A percentile compares a stretch with the other conserved stretches of the same genome.
These are phyloP conservation scores for Heliconius aoede DNA, from an alignment of 2,888 invertebrate genomes.

Conservation along the genomic window DNA sequence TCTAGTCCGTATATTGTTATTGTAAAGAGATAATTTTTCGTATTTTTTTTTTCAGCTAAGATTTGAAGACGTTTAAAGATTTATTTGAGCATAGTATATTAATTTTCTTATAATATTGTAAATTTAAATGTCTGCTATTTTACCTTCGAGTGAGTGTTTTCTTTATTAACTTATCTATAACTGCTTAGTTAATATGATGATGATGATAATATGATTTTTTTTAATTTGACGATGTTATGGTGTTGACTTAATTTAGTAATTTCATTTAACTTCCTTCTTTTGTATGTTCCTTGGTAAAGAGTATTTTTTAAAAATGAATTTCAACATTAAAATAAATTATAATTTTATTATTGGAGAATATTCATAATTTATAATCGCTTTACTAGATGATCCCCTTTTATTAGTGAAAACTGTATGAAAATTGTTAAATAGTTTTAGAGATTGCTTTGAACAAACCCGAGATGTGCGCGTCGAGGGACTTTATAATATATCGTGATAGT, in stretches of 20 bases:
- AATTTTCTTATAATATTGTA: neutral
- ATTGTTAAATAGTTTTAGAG: slow-evolving; percentile 5
- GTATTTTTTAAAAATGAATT: neutral
- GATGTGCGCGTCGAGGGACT: neutral
- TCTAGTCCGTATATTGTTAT: neutral
- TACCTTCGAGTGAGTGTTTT: too few relatives aligned
- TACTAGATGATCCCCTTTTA: neutral
- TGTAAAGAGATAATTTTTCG: too few relatives aligned
- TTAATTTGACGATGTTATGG: neutral
- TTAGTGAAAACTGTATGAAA: neutral
- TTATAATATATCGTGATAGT: neutral
- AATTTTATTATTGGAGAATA: neutral
- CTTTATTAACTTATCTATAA: neutral
- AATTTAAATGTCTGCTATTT: neutral
- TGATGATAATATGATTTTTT: too few relatives aligned
- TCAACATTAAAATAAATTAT: too few relatives aligned
- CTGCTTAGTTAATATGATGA: neutral
- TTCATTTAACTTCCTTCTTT: neutral
- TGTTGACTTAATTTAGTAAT: neutral
- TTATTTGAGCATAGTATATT: too few relatives aligned
- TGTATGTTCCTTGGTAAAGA: too few relatives aligned
- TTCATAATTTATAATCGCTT: neutral
- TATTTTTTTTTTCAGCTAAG: too few relatives aligned
- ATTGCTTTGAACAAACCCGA: slow-evolving; percentile 5
- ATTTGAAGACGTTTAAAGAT: too few relatives aligned